Percentiles rank a stretch among this genome's conserved stretches.
These are phyloP conservation scores for Phymastichus coffea DNA, from an alignment of 1,140 invertebrate species.

Conservation along the genomic window DNA sequence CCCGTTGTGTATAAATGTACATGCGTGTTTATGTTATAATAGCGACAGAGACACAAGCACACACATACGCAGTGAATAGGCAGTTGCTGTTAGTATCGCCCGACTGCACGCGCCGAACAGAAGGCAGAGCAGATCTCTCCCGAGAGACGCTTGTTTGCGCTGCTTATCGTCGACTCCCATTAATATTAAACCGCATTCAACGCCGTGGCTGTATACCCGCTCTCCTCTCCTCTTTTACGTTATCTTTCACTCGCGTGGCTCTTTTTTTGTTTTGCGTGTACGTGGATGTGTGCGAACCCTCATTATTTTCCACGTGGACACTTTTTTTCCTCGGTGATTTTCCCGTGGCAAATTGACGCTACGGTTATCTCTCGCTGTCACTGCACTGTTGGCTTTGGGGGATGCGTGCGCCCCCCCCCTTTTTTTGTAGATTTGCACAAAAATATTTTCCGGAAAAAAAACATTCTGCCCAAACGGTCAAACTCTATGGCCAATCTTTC, in stretches of 20 bases:
- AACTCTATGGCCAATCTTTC: too few relatives aligned
- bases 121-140: conserved; percentile 58
- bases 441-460: too few relatives aligned
- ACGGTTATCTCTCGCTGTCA: not conserved
- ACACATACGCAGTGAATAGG: too few relatives aligned
- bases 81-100: conserved; percentile 43
- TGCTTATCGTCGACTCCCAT: conserved; percentile 59
- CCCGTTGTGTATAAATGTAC: too few relatives aligned
- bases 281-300: not conserved
- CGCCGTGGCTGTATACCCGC: conserved; percentile 23
- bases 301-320: conserved; percentile 14
- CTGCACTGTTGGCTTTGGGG: not conserved
- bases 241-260: conserved; percentile 15
- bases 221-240: conserved; percentile 3
- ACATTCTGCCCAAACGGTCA: too few relatives aligned
- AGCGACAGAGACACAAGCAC: too few relatives aligned
- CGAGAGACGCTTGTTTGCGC: conserved; percentile 58
- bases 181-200: conserved; percentile 60
- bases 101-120: conserved; percentile 54
- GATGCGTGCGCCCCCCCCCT: not conserved
- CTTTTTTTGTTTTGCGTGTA: not conserved
- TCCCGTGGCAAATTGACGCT: not conserved
- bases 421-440: not conserved
- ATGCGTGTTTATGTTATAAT: too few relatives aligned
- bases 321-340: conserved; percentile 1